Conservation (phyloP, 1,140 invertebrate genomes). For the Drosophila kanapiae region DNA sequence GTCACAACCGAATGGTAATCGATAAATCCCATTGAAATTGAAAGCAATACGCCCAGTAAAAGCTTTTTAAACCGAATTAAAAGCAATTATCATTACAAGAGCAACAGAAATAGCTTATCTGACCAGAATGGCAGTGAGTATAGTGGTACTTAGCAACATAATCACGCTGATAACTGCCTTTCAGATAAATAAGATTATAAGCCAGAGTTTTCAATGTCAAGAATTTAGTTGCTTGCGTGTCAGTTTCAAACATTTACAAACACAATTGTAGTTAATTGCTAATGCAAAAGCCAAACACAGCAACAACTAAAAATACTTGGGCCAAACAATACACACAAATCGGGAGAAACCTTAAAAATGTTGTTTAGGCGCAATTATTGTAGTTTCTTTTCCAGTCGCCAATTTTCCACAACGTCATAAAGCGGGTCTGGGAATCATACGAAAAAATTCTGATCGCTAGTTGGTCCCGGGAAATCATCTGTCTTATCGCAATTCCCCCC, state of each 20-base stretch:
- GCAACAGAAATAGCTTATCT: constrained; percentile 1
- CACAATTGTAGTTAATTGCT: constrained; percentile 56
- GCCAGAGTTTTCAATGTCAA: constrained; percentile 55
- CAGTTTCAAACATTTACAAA: constrained; percentile 49
- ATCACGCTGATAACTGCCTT: constrained; percentile 12
- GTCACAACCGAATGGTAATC: constrained; percentile 23
- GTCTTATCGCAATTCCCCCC: background rate
- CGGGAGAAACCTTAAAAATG: constrained; percentile 64
- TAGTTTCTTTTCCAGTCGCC: constrained; percentile 6
- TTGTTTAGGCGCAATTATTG: constrained; percentile 67
- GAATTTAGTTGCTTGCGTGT: constrained; percentile 37
- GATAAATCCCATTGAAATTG: constrained; percentile 39
- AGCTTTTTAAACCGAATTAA: constrained; percentile 3
- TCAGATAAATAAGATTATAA: background rate
- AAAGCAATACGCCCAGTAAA: constrained; percentile 46
- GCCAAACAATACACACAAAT: constrained; percentile 55
- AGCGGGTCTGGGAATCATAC: background rate
- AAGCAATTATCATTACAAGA: background rate
- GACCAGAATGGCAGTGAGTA: background rate
- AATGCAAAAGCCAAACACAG: constrained; percentile 37
- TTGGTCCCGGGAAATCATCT: background rate
- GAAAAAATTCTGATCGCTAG: background rate
- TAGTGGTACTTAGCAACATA: background rate
- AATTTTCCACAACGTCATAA: background rate
- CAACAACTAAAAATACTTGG: constrained; percentile 70